These are phyloP conservation scores for Cliona cf. orientalis DNA, from an alignment of 37 sponge, comb jelly and placozoan species.

Conservation along the genomic window DNA sequence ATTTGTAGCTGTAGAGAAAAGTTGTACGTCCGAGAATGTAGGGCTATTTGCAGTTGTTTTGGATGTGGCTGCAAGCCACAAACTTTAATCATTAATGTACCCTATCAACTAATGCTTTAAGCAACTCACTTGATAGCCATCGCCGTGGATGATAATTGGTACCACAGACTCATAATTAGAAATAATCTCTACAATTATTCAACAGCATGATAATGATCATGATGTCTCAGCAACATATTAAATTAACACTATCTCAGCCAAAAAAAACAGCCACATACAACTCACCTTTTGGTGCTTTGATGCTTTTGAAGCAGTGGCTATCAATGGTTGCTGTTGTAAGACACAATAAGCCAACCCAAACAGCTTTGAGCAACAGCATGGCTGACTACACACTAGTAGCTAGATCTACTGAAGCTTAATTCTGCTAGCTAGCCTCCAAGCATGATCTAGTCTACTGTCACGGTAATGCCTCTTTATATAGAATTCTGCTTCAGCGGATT, in stretches of 20 bases:
- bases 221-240: not conserved
- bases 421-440: no score
- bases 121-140: conserved; percentile 1
- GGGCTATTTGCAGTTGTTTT: not conserved
- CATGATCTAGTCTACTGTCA: no score
- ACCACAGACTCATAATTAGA: conserved; percentile 36
- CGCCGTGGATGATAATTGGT: conserved; percentile 28
- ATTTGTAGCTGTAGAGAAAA: conserved; percentile 12
- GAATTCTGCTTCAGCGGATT: no score
- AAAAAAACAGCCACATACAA: no score
- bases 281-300: conserved; percentile 37
- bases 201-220: not conserved
- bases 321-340: no score
- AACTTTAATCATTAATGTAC: not conserved
- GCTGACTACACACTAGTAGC: no score
- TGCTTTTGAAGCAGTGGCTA: conserved; percentile 38
- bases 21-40: not conserved
- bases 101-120: not conserved
- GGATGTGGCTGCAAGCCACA: conserved; percentile 19
- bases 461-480: no score
- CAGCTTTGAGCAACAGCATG: no score
- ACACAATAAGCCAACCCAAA: no score
- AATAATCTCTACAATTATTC: conserved; percentile 33
- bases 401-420: no score
- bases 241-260: no score